Evolutionary conservation across 1,140 invertebrate species (phyloP), one percentile per base, ranked within the genome.

Genomic region (Drosophila micromelanica): DNA sequence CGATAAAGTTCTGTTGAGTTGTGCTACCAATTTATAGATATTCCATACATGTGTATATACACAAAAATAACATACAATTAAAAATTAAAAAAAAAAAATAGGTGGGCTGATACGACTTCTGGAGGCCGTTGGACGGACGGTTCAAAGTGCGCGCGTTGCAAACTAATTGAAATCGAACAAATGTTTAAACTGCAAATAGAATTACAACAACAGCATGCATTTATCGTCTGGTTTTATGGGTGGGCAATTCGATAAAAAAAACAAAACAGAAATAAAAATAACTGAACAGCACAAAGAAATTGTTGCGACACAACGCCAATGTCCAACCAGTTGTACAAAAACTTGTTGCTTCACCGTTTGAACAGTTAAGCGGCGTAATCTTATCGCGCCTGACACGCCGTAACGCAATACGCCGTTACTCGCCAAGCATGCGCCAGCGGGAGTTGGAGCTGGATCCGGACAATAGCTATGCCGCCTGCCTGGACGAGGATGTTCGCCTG

Each of bases 131-230:
- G 23, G 65, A 70, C 46, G 20, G 20, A 1, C 20, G 76, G 81
- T 71, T 80, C 77, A 85, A 84, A 84, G 80, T 85, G 51, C 80
- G 56, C 52, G 57, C 54, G 46, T 32, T 45, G 27, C 20, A 38
- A 15, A 17, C 23, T 17, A 27, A 40, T 9, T 6, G 13, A 57
- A 51, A 69, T 13, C 56, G 30, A 45, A 42, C 51, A 67, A 62
- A 54, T 80, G 80, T 74, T 78, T 75, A 80, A 80, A 74, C 67
- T 69, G 67, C 65, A 80, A 56, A 72, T 55, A 57, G 46, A 68
- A 60, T 35, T 15, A 38, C 55, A 32, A 30, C n/a, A 37, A 52
- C 37, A 15, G 12, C 60, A n/a, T 59, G 63, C 62, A 75, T 85
- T 73, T 70, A 70, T 63, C 62, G 64, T 49, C 27, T 23, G 23